Percentiles rank a stretch among this genome's conserved stretches.
Conservation (phyloP, 2,888 invertebrate genomes). For the Euclidia mi region DNA sequence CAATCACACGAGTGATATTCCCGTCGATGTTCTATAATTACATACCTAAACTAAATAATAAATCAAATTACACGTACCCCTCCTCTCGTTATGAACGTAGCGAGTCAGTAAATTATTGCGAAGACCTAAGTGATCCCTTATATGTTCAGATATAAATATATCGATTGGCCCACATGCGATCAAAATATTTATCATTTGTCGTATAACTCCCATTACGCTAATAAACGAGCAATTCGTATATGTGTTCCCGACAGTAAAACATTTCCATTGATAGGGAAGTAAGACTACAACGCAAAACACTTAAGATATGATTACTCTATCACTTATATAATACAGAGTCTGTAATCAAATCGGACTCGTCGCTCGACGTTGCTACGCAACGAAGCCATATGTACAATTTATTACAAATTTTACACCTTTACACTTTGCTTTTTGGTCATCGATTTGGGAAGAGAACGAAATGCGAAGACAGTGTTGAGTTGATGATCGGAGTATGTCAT, state of each 20-base stretch:
- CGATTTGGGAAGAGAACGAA: constrained; percentile 78
- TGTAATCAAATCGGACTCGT: constrained; percentile 51
- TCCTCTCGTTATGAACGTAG: constrained; percentile 55
- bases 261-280: constrained; percentile 72
- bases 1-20: constrained; percentile 5
- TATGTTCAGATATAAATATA: constrained; percentile 81
- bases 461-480: constrained; percentile 61
- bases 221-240: constrained; percentile 71
- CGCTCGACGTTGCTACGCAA: constrained; percentile 74
- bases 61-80: constrained; percentile 59
- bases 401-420: constrained; percentile 58
- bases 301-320: constrained; percentile 87
- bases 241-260: constrained; percentile 75
- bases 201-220: constrained; percentile 70
- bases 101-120: constrained; percentile 73
- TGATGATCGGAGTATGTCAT: constrained; percentile 21
- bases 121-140: constrained; percentile 85
- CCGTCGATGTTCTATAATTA: constrained; percentile 36
- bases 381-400: constrained; percentile 72
- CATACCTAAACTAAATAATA: constrained; percentile 60
- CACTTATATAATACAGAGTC: constrained; percentile 69
- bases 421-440: constrained; percentile 82
- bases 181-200: constrained; percentile 64
- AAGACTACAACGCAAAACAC: constrained; percentile 79
- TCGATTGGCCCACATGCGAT: constrained; percentile 85